Percentiles rank a stretch among this genome's conserved stretches.
Conservation (phyloP, 64 coral and sea anemone species). For the Hydrozoanthus tunicans region DNA sequence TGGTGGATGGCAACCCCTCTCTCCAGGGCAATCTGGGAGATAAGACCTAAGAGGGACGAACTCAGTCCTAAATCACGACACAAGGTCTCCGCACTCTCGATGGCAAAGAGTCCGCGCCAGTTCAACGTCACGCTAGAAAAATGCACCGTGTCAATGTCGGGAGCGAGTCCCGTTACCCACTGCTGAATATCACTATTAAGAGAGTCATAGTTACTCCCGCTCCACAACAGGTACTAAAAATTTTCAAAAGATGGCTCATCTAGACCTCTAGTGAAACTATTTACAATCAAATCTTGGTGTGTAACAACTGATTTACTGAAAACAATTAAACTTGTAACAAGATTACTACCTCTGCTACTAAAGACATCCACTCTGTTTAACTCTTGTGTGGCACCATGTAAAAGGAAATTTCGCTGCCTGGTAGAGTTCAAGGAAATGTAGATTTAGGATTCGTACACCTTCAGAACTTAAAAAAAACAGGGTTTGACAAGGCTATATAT, state of each 20-base stretch:
- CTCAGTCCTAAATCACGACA: not conserved
- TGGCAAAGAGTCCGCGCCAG: not conserved
- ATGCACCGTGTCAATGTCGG: not conserved
- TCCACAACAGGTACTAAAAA: too few relatives aligned
- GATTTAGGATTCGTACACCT: too few relatives aligned
- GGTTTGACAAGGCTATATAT: too few relatives aligned
- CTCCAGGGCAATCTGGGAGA: not conserved
- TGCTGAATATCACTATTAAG: not conserved
- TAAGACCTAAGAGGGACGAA: not conserved
- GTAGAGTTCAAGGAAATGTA: too few relatives aligned
- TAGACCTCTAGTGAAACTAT: too few relatives aligned
- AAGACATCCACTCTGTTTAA: conserved; percentile 82
- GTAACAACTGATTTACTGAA: not conserved
- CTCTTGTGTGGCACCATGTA: conserved; percentile 57
- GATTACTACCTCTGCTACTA: conserved; percentile 73
- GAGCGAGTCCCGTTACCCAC: not conserved
- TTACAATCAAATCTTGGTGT: not conserved
- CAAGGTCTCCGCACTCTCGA: not conserved
- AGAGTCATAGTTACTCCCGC: too few relatives aligned
- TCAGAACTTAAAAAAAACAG: too few relatives aligned
- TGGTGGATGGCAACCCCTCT: not conserved
- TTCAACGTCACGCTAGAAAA: not conserved
- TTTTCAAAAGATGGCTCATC: too few relatives aligned
- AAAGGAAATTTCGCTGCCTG: conserved; percentile 56
- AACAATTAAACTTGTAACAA: not conserved